Evolutionary conservation across 2,888 invertebrate genomes (phyloP), one percentile per base, ranked within the genome.

Genomic region (Pardosa pseudoannulata): DNA sequence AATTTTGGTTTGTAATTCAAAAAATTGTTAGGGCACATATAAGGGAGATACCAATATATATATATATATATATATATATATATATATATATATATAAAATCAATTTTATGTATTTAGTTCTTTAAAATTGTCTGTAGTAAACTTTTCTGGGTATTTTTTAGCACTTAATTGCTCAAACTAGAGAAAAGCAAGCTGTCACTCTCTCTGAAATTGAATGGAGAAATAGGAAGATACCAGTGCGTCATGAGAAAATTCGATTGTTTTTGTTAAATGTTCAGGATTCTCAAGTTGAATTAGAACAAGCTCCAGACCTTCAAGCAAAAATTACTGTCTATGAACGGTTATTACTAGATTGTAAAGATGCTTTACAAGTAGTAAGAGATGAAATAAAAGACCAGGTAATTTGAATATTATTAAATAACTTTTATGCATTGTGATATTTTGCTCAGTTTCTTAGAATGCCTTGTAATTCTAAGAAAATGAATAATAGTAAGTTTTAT

Each of bases 301-400:
- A 81, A 70, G 91, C 92, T 6, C 90, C 91, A 39, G 91, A 90
- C 70, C 89, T 90, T 56, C 92, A 92, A 62, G 91, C 94, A 50
- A 96, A 95, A 92, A 95, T 98, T 88, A 95, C 96, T 89, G 93
- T 97, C 79, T 94, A 97, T 79, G 98, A 99, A 91, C 96, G 96
- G 90, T 94, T 97, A 88, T 93, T 98, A 56, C 97, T 98, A 93
- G 97, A 98, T 91, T 96, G 98, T 91, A 96, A 98, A 90, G 98
- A 98, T 91, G 97, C 97, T 79, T 96, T 98, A 89, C 95, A 96
- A 76, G 94, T 95, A 0, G 94, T 97, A 56, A 94, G 96, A 88
- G 98, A 98, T 88, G 95, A 95, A 76, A 89, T 92, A 23, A 89
- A 90, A 87, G 93, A 93, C 89, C 91, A 91, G 87, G 96, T 92